These are phyloP conservation scores for Myiopsitta monachus DNA, from an alignment of 2,113 vertebrate genomes.

Conservation along the genomic window DNA sequence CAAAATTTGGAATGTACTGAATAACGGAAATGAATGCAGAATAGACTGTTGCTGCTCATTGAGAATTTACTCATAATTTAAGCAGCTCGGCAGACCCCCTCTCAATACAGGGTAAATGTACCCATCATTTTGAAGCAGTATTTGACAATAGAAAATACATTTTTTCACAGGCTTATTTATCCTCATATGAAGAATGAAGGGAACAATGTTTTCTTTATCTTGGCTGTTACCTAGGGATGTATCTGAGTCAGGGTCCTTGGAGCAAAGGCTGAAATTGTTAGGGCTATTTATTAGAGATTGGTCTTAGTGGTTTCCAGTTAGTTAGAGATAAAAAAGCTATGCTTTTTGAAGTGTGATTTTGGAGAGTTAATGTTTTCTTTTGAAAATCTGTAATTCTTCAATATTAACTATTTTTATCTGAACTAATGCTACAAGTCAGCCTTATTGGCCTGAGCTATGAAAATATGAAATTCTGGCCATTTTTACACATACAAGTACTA, in stretches of 20 bases:
- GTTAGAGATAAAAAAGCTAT: not conserved
- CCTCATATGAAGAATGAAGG: not conserved
- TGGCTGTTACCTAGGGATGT: not conserved
- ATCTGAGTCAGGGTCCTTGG: not conserved
- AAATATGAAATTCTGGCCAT: not conserved
- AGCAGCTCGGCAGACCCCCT: not conserved
- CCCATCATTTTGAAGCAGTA: not conserved
- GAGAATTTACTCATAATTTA: not conserved
- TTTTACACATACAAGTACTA: not conserved
- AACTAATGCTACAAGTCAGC: not conserved
- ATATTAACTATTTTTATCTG: not conserved
- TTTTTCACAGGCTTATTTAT: not conserved
- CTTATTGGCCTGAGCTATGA: not conserved
- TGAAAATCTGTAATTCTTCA: not conserved
- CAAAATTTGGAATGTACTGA: not conserved
- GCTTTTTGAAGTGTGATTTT: not conserved
- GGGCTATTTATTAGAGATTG: not conserved
- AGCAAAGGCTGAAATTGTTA: not conserved
- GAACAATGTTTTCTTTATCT: not conserved
- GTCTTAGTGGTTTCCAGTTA: not conserved
- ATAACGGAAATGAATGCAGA: not conserved
- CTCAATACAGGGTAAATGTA: not conserved
- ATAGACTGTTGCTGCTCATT: not conserved
- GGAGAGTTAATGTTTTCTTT: not conserved
- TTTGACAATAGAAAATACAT: not conserved